Percentiles rank a stretch among this genome's conserved stretches.
These are phyloP conservation scores for Polydrusus tereticollis DNA, from an alignment of 2,888 invertebrate species.

Conservation along the genomic window DNA sequence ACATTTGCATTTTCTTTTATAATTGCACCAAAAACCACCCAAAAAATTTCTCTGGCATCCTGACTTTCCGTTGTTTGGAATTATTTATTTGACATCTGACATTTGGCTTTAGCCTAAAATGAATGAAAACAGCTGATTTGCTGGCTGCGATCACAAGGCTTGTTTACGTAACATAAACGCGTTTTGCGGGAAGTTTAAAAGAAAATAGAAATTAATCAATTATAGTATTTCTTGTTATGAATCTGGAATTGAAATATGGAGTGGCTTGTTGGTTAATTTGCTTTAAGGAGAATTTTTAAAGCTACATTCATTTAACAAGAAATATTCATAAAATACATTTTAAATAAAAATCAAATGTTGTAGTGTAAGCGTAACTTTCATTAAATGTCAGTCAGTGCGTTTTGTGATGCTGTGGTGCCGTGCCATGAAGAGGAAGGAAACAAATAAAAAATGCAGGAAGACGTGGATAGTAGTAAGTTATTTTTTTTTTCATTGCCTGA, in stretches of 20 bases:
- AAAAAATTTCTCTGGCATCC: background rate
- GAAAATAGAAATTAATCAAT: background rate
- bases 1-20: conserved; percentile 14
- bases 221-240: background rate
- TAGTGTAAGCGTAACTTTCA: background rate
- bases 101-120: background rate
- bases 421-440: conserved; percentile 13
- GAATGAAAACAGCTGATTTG: conserved; percentile 10
- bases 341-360: background rate
- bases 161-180: background rate
- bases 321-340: background rate
- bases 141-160: background rate
- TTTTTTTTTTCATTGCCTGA: conserved; percentile 12
- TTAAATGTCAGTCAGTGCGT: conserved; percentile 16
- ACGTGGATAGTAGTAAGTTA: conserved; percentile 59
- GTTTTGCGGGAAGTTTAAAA: background rate
- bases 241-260: background rate
- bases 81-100: conserved; percentile 14
- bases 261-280: background rate
- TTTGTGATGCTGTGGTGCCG: background rate
- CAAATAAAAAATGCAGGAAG: conserved; percentile 59
- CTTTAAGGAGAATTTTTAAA: background rate
- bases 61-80: background rate
- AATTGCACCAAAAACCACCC: background rate
- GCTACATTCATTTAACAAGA: background rate